Conservation (phyloP, 2,888 invertebrate genomes). For the Therioaphis trifolii region DNA sequence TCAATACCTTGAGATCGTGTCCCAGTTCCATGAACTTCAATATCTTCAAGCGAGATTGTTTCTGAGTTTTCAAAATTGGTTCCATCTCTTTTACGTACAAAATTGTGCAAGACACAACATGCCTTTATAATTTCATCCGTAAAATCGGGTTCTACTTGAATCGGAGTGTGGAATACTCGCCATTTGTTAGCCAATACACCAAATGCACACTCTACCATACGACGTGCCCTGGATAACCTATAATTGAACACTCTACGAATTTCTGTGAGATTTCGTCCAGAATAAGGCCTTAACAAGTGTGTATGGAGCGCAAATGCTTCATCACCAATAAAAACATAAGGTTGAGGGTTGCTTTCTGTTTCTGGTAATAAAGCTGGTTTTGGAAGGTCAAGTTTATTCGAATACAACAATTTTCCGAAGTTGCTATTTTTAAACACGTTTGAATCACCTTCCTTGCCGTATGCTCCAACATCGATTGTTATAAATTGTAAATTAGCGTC, state of each 20-base stretch:
- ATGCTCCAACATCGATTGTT: slow-evolving; percentile 44
- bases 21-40: background rate
- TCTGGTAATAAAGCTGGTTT: background rate
- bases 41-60: background rate
- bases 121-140: background rate
- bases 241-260: background rate
- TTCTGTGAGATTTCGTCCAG: too few species aligned
- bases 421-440: slow-evolving; percentile 13
- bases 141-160: background rate
- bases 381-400: background rate
- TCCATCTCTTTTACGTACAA: too few species aligned
- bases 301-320: background rate
- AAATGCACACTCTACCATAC: too few species aligned
- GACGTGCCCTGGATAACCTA: too few species aligned
- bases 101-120: background rate
- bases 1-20: background rate
- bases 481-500: slow-evolving; percentile 48
- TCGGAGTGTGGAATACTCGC: background rate
- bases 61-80: too few species aligned
- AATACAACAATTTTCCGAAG: background rate
- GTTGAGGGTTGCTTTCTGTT: background rate
- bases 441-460: slow-evolving; percentile 6
- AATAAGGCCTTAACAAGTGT: background rate
- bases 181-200: too few species aligned
- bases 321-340: background rate